A percentile compares a stretch with the other conserved stretches of the same genome.
Evolutionary conservation across 2,113 vertebrate genomes (phyloP).

Genomic region (Scomber scombrus): DNA sequence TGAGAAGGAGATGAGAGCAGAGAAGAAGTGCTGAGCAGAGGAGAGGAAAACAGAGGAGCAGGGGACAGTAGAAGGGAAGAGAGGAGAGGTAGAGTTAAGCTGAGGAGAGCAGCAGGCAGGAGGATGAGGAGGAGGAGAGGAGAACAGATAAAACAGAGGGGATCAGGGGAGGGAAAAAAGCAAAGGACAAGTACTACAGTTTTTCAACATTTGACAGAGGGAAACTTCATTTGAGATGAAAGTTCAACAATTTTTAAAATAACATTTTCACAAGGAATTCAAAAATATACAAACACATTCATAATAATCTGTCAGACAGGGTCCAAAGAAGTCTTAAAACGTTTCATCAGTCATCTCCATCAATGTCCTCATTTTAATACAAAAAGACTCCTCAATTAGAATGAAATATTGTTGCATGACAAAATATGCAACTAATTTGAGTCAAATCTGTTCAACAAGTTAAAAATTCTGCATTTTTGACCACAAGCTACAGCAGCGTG

Average conservation of each 20-base stretch:
- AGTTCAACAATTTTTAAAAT: slow-evolving; percentile 14
- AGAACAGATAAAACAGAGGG: slow-evolving; percentile 40
- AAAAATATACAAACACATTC: neutral
- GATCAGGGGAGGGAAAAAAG: slow-evolving; percentile 21
- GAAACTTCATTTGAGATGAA: slow-evolving; percentile 26
- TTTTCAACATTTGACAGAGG: slow-evolving; percentile 5
- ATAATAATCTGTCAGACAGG: slow-evolving; percentile 4
- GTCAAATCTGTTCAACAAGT: slow-evolving; percentile 44
- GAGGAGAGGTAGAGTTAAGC: slow-evolving; percentile 50
- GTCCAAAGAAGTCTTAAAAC: slow-evolving; percentile 19
- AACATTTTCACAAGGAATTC: neutral
- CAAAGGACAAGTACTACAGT: slow-evolving; percentile 6
- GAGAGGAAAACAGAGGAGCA: slow-evolving; percentile 31
- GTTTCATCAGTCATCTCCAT: slow-evolving; percentile 19
- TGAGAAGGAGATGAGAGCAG: slow-evolving; percentile 21
- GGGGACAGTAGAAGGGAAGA: slow-evolving; percentile 13
- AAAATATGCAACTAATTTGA: slow-evolving; percentile 6
- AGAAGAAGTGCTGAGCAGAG: slow-evolving; percentile 51
- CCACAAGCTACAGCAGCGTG: slow-evolving; percentile 28
- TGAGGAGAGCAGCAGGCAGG: slow-evolving; percentile 39
- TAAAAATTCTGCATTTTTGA: slow-evolving; percentile 48
- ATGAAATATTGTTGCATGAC: neutral
- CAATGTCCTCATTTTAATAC: slow-evolving; percentile 17
- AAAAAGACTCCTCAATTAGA: slow-evolving; percentile 33
- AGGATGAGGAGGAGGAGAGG: slow-evolving; percentile 9